Base-by-base conservation (phyloP, 2,888 invertebrate genomes). In the Carabus problematicus region DNA sequence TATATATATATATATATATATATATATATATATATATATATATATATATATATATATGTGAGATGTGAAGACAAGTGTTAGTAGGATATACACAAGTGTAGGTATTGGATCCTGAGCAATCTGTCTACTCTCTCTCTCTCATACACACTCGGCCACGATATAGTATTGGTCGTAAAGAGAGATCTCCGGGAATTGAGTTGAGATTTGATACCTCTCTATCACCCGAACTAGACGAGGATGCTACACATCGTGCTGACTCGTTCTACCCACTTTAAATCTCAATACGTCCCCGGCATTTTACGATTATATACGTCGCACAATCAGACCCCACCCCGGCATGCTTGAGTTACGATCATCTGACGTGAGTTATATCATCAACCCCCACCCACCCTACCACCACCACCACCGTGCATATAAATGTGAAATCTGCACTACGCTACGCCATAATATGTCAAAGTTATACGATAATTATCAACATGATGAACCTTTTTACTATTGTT, bases 191-290 rank as follows among this genome's bases (percentile, higher is more conserved):
- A 67, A 67, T 67, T 67, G 66, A 67, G 66, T 59, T 67, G 66
- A 67, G 66, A 67, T 67, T 67, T 67, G 66, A 67, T 67, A 67
- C 66, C 58, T 67, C 66, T 67, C 66, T 49, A 67, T 67, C 66
- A 47, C 66, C n/a, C 49, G 18, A 3, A 29, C 29, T 29, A 29
- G 29, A 29, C 29, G 29, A 29, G 29, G 29, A 29, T 29, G 29
- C 3, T 29, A 29, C 29, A 29, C 29, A 29, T 29, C 29, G 29
- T 29, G 29, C 29, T 29, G 3, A 29, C 29, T 39, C 47, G 43
- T 16, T 47, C 61, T 47, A 39, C 18, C 12, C 45, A 45, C 61
- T 62, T 47, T 62, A 62, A 62, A 62, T 62, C 61, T 62, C 66
- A 67, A 67, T 58, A 47, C 66, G 59, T 59, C 43, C 66, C 19